phyloP scores from a whole-genome alignment of 2,797 vertebrate species.

The Anguilla obscura region DNA sequence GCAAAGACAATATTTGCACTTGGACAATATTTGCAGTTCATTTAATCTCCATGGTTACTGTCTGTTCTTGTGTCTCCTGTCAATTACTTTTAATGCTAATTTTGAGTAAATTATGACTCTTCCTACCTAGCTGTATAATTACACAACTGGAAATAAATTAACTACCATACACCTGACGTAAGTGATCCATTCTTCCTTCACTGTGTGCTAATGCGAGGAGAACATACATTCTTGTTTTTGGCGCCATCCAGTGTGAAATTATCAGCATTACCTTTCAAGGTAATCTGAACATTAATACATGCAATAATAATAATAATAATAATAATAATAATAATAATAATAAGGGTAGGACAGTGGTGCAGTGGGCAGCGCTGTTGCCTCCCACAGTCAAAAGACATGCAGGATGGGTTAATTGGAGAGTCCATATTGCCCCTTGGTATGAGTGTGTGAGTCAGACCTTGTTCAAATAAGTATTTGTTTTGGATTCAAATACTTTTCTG shows the following conservation, averaged over 20 bases:
- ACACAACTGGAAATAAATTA: conserved; percentile 12
- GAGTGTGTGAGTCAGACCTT: too few relatives aligned
- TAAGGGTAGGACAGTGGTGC: background rate
- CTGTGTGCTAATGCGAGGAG: background rate
- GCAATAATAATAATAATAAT: background rate
- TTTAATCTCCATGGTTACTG: background rate
- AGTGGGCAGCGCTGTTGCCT: too few relatives aligned
- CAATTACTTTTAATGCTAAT: background rate
- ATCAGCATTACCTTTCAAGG: too few relatives aligned
- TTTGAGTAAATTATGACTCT: background rate
- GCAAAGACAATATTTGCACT: too few relatives aligned
- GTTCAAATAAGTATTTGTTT: too few relatives aligned
- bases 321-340: background rate
- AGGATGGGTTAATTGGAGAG: too few relatives aligned
- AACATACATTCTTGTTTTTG: conserved; percentile 43
- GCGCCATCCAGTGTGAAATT: conserved; percentile 42
- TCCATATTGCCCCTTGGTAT: too few relatives aligned
- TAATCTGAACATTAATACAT: background rate
- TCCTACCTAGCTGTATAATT: background rate
- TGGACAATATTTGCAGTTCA: background rate
- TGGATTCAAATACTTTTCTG: too few relatives aligned
- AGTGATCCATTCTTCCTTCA: background rate
- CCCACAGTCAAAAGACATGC: too few relatives aligned
- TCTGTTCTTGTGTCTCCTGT: background rate
- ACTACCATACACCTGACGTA: background rate